Percentiles rank a stretch among this genome's conserved stretches.
Conservation (phyloP, 2,797 vertebrate species). For the Micromesistius poutassou region DNA sequence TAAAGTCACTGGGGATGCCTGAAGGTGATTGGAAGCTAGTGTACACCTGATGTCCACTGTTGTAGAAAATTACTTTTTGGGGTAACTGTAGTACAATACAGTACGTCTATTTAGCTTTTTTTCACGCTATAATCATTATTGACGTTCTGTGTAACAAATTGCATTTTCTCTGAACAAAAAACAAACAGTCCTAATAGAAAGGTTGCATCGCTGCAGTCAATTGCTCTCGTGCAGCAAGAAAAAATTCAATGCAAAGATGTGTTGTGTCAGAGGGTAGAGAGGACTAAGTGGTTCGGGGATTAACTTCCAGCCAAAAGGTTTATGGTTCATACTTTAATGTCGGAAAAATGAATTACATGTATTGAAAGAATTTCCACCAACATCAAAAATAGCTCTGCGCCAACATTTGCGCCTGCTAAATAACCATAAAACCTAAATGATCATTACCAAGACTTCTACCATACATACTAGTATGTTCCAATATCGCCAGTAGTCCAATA, state of each 20-base stretch:
- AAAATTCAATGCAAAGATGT: neutral
- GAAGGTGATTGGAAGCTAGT: constrained; percentile 14
- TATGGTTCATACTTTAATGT: neutral
- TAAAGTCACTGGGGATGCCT: constrained; percentile 32
- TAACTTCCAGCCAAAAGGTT: neutral
- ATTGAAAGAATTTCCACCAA: neutral
- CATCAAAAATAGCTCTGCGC: too few species aligned
- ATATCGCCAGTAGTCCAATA: neutral
- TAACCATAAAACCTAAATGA: too few species aligned
- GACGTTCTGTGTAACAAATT: neutral
- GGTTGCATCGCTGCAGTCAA: neutral
- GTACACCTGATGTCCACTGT: constrained; percentile 4
- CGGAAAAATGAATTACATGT: neutral
- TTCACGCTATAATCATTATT: neutral
- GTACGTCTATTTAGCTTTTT: neutral
- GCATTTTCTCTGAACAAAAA: neutral
- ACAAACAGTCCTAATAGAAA: neutral
- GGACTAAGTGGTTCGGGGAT: neutral
- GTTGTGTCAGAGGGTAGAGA: neutral
- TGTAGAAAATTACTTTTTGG: neutral
- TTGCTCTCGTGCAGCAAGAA: neutral
- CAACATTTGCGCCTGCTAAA: neutral
- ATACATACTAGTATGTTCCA: neutral
- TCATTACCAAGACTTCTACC: neutral
- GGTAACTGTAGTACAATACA: neutral